Conservation (phyloP, 2,888 invertebrate species). For the Cerceris rybyensis region DNA sequence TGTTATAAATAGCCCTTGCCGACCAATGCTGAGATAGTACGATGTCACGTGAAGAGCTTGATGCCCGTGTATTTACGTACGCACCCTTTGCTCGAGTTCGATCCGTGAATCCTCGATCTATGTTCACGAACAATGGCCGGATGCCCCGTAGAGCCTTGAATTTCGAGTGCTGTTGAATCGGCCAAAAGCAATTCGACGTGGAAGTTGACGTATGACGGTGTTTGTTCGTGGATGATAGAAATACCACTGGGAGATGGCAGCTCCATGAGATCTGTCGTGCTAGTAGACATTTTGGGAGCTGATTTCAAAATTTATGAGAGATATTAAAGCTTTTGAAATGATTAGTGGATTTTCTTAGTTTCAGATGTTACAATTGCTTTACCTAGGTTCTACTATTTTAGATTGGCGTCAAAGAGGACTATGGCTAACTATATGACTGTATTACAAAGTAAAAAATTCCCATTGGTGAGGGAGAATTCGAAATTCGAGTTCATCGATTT, state of each 20-base stretch:
- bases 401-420: too few relatives aligned
- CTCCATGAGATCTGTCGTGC: not conserved
- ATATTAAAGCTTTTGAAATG: too few relatives aligned
- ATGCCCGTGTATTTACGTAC: not conserved
- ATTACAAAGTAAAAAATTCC: too few relatives aligned
- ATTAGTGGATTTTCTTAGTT: too few relatives aligned
- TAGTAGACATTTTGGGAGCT: too few relatives aligned
- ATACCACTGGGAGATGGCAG: not conserved
- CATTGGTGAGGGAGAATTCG: too few relatives aligned
- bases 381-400: too few relatives aligned
- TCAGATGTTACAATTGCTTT: too few relatives aligned
- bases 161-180: constrained; percentile 15
- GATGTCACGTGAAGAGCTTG: constrained; percentile 35
- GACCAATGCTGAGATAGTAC: constrained; percentile 41
- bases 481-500: too few relatives aligned
- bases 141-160: constrained; percentile 18
- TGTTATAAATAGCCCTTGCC: constrained; percentile 53
- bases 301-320: too few relatives aligned
- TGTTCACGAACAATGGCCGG: constrained; percentile 30
- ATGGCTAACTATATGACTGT: too few relatives aligned
- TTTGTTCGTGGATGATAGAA: not conserved
- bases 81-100: not conserved
- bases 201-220: not conserved
- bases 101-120: constrained; percentile 9
- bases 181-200: not conserved